phyloP scores from a whole-genome alignment of 64 coral and sea anemone species.

The Pocillopora damicornis region DNA sequence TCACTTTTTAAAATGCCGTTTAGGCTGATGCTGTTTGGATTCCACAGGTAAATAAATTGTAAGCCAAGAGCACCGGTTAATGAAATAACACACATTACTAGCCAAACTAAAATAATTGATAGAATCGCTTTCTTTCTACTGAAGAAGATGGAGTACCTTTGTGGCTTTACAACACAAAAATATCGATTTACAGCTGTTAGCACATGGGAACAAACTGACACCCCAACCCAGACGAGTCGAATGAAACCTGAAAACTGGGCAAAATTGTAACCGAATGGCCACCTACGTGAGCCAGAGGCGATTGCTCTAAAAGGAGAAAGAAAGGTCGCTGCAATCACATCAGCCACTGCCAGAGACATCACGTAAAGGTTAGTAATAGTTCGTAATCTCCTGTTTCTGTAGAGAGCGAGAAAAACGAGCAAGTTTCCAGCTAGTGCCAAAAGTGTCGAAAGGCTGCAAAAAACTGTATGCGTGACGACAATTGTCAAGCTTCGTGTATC shows the following conservation, averaged over 20 bases:
- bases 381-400: background rate
- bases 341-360: background rate
- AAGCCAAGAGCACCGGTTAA: too few species aligned
- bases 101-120: too few species aligned
- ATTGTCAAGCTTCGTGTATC: background rate
- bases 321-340: background rate
- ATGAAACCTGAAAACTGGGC: too few species aligned
- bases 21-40: too few species aligned
- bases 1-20: too few species aligned
- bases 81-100: too few species aligned
- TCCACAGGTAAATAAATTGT: too few species aligned
- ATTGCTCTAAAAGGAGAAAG: background rate
- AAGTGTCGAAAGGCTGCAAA: background rate
- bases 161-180: too few species aligned
- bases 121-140: too few species aligned
- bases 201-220: too few species aligned
- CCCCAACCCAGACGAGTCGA: too few species aligned
- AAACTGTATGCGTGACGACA: background rate
- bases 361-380: background rate
- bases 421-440: background rate
- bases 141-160: too few species aligned
- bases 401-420: background rate
- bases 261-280: background rate
- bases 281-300: background rate
- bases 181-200: background rate